Evolutionary conservation across 2,797 vertebrate species (phyloP).

Genomic region (Vireo griseus): DNA sequence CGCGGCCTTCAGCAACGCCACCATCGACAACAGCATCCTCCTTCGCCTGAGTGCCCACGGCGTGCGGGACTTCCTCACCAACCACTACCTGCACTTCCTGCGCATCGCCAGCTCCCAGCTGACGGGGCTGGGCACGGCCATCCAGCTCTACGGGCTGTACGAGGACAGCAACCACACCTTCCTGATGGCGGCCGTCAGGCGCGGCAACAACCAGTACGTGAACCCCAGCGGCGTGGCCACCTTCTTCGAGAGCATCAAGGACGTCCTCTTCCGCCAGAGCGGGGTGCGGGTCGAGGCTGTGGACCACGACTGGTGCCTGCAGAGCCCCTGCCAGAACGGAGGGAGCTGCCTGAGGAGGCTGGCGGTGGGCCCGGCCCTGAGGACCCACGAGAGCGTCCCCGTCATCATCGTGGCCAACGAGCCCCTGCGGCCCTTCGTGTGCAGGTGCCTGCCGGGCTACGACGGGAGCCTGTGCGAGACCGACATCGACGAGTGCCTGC

Average conservation of each 20-base stretch:
- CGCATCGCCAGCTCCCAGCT: slow-evolving; percentile 91
- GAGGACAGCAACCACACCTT: slow-evolving; percentile 90
- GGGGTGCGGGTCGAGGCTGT: slow-evolving; percentile 90
- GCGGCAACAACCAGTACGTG: slow-evolving; percentile 86
- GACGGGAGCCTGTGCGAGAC: slow-evolving; percentile 86
- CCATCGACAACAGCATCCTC: slow-evolving; percentile 93
- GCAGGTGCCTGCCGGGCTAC: slow-evolving; percentile 91
- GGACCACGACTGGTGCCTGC: slow-evolving; percentile 90
- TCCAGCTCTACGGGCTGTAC: slow-evolving; percentile 88
- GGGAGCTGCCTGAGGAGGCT: slow-evolving; percentile 90
- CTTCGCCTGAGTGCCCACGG: slow-evolving; percentile 82
- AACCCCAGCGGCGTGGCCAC: slow-evolving; percentile 92
- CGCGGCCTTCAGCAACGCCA: slow-evolving; percentile 85
- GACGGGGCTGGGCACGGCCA: slow-evolving; percentile 87
- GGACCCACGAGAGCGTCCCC: slow-evolving; percentile 85
- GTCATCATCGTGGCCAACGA: slow-evolving; percentile 89
- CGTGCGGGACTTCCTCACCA: slow-evolving; percentile 84
- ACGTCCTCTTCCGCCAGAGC: slow-evolving; percentile 88
- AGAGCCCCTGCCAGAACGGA: slow-evolving; percentile 90
- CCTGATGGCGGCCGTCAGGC: slow-evolving; percentile 88
- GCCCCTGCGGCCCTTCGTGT: slow-evolving; percentile 87
- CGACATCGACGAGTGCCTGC: slow-evolving; percentile 92
- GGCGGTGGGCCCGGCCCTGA: slow-evolving; percentile 79
- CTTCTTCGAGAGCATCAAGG: slow-evolving; percentile 97
- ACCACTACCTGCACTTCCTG: slow-evolving; percentile 93